Evolutionary conservation across 2,888 invertebrate species (phyloP).

Genomic region (Sarcophaga variegata): DNA sequence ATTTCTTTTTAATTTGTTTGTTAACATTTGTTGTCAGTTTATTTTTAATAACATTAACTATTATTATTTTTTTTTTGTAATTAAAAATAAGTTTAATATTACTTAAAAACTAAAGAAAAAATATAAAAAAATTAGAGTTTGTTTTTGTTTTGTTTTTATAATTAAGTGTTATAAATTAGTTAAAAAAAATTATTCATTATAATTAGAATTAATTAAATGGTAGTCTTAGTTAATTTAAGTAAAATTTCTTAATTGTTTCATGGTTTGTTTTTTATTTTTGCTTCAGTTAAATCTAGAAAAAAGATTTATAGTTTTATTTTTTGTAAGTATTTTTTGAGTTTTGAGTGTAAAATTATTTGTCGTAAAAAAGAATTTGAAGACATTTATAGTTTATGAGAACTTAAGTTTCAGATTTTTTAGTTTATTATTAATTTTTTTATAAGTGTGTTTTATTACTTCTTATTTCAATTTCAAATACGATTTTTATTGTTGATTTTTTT

Average conservation of each 20-base stretch:
- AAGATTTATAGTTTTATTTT: background rate
- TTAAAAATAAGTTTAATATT: conserved; percentile 17
- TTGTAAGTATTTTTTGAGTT: background rate
- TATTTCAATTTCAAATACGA: conserved; percentile 21
- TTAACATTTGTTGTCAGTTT: conserved; percentile 4
- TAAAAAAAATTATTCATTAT: background rate
- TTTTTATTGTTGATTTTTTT: conserved; percentile 2
- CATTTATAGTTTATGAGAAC: background rate
- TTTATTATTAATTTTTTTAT: background rate
- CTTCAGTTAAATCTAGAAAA: background rate
- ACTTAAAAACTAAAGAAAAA: background rate
- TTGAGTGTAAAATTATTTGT: background rate
- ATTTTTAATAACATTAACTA: background rate
- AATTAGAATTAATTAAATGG: no score
- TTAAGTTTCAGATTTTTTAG: background rate
- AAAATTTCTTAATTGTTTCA: no score
- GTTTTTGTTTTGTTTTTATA: no score
- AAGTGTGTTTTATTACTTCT: background rate
- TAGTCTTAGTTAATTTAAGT: no score
- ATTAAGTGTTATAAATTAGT: background rate
- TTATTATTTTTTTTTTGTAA: background rate
- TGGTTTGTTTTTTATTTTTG: no score
- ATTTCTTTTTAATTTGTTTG: conserved; percentile 24
- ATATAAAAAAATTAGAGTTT: background rate
- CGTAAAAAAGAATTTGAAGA: background rate